Conservation (phyloP, 2,797 vertebrate genomes). For the Megalops cyprinoides region DNA sequence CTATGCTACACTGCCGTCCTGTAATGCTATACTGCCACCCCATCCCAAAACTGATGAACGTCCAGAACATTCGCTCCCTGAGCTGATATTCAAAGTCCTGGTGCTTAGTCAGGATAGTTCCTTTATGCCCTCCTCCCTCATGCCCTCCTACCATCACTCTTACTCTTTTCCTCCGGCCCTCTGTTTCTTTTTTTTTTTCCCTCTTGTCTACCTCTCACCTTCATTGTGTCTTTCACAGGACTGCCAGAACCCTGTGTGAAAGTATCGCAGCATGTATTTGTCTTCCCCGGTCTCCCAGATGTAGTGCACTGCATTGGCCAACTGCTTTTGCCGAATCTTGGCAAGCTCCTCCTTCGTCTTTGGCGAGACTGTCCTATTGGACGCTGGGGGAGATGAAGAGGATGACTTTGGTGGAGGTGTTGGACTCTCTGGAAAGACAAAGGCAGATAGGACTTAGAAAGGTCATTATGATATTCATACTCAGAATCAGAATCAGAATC, state of each 20-base stretch:
- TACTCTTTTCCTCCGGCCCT: background rate
- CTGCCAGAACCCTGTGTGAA: slow-evolving; percentile 86
- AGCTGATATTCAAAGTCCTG: no score
- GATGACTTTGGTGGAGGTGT: slow-evolving; percentile 64
- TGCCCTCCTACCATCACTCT: background rate
- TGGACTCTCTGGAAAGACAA: slow-evolving; percentile 64
- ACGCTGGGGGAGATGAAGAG: slow-evolving; percentile 35
- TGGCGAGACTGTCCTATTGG: slow-evolving; percentile 69
- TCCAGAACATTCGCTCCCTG: no score
- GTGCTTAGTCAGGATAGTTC: no score
- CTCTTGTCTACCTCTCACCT: slow-evolving; percentile 61
- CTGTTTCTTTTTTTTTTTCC: background rate
- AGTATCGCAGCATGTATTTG: slow-evolving; percentile 83
- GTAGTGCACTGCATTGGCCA: slow-evolving; percentile 80
- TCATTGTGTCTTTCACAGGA: slow-evolving; percentile 82
- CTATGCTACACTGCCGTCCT: no score
- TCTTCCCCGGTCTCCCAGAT: slow-evolving; percentile 88
- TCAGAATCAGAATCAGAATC: no score
- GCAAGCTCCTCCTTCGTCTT: slow-evolving; percentile 70
- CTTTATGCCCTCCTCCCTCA: background rate
- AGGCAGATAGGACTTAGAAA: background rate
- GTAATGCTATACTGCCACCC: no score
- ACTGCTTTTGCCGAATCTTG: slow-evolving; percentile 70
- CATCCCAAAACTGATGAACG: no score
- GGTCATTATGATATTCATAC: background rate